Conservation (phyloP, 2,797 vertebrate genomes). For the Pseudochaenichthys georgianus region DNA sequence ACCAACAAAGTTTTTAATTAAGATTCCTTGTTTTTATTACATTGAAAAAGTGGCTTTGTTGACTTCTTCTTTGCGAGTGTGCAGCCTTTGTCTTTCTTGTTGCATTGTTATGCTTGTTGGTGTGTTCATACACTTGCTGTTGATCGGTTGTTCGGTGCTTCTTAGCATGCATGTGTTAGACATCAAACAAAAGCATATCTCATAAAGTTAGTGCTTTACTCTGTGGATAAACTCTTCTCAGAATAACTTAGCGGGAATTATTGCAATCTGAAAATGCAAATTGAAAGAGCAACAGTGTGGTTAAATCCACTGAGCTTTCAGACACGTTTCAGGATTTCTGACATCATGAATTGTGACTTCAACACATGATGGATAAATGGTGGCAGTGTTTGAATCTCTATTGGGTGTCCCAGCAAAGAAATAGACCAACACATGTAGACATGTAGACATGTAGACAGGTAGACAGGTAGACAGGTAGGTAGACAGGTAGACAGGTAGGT, state of each 20-base stretch:
- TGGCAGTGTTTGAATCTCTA: neutral
- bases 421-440: neutral
- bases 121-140: neutral
- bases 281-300: neutral
- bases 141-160: neutral
- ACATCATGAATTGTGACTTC: neutral
- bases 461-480: no score
- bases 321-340: neutral
- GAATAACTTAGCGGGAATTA: no score
- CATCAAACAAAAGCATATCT: neutral
- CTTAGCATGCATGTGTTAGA: neutral
- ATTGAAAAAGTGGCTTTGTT: neutral
- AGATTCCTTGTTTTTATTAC: no score
- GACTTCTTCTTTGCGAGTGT: neutral
- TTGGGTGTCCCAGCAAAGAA: neutral
- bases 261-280: neutral
- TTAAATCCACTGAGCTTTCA: neutral
- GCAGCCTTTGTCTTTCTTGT: neutral
- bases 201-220: neutral
- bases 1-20: no score
- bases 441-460: no score
- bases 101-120: neutral
- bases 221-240: neutral
- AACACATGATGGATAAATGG: neutral
- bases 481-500: rapidly evolving